These are phyloP conservation scores for Centropyge bicolor DNA, from an alignment of 2,797 vertebrate species.

Conservation along the genomic window DNA sequence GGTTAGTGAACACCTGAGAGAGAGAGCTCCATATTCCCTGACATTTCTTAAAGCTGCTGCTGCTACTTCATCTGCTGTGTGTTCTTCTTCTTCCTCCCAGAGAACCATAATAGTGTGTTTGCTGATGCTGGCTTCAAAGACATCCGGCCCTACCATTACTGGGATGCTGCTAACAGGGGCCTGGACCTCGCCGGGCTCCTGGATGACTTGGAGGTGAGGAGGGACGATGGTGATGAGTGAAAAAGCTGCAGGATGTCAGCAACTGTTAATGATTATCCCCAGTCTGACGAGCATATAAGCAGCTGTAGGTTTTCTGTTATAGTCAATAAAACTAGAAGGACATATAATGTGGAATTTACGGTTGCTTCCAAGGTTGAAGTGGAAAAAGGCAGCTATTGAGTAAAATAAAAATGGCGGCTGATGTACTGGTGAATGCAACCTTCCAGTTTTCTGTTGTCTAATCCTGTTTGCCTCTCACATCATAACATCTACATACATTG, in stretches of 20 bases:
- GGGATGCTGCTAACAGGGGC: slow-evolving; percentile 92
- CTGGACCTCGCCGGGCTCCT: slow-evolving; percentile 91
- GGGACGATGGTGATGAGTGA: too few species aligned
- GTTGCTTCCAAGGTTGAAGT: background rate
- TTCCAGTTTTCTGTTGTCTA: background rate
- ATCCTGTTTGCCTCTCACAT: background rate
- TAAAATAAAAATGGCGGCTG: background rate
- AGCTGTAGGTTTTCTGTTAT: background rate
- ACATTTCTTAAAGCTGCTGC: background rate
- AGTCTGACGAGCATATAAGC: too few species aligned
- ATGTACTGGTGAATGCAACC: too few species aligned
- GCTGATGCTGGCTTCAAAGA: slow-evolving; percentile 94
- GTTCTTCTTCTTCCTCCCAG: slow-evolving; percentile 69
- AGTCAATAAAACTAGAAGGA: background rate
- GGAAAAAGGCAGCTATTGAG: background rate
- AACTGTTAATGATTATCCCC: too few species aligned
- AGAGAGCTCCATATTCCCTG: background rate
- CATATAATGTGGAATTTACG: background rate
- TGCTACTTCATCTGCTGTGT: background rate
- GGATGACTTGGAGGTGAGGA: slow-evolving; percentile 92
- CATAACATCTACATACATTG: background rate
- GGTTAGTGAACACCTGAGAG: slow-evolving; percentile 83
- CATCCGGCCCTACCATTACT: slow-evolving; percentile 93
- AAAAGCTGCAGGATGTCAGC: background rate
- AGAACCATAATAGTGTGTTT: slow-evolving; percentile 96